Base-by-base conservation (phyloP, 1,140 invertebrate genomes). In the Papilio machaon region DNA sequence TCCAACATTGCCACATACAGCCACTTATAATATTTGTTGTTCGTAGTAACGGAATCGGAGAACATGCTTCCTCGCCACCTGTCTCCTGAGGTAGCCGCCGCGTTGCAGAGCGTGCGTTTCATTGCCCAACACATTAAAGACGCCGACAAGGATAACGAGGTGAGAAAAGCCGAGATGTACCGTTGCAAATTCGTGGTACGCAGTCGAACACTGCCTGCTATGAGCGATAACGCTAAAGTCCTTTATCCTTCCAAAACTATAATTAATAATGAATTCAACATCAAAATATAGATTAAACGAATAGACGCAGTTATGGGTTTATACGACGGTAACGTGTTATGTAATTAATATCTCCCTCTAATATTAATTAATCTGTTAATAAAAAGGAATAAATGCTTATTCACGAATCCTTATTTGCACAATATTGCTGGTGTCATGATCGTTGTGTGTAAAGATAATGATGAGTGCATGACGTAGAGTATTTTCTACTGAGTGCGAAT, bases 71-170 rank as follows among this genome's bases (percentile, higher is more conserved):
- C 97, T 23, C 95, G 97, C 85, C 96, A 97, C 89, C 95, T 98
- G 91, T 98, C 98, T 49, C 96, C 97, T 3, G 98, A 99, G 89
- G 97, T 99, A 23, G 95, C 98, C 82, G 97, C 98, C 74, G 99
- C 99, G 54, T 95, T 99, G 60, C 97, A 99, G 92, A 98, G 98
- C 82, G 98, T 99, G 35, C 95, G 98, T 85, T 99, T 99, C 95
- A 99, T 99, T 90, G 99, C 99, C 30, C 98, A 99, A 93, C 99
- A 99, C 93, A 98, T 99, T 86, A 99, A 98, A 95, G 97, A 99
- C 91, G 97, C 97, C 70, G 98, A 99, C 91, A 98, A 98, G 94
- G 98, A 99, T 95, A 98, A 98, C 89, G 98, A 98, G 96, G 98
- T 98, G 95, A 95, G 95, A 64, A 13, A 60, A 54, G 17, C 0